Base-by-base conservation (phyloP, 1,140 invertebrate genomes). In the Argopecten irradians region DNA sequence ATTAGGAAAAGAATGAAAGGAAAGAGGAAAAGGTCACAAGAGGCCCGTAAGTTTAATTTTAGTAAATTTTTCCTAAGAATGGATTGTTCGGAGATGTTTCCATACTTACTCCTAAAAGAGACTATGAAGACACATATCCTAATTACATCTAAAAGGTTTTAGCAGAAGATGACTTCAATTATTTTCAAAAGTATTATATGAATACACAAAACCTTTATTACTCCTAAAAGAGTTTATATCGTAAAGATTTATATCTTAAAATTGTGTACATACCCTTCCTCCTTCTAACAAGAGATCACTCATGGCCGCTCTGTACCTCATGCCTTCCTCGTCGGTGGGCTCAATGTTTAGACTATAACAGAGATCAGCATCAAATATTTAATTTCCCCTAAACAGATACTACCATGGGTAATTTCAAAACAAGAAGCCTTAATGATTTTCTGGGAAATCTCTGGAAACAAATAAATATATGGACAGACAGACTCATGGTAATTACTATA, bases 301-400 rank as follows among this genome's bases (percentile, higher is more conserved):
- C 92, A 94, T 93, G 46, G 93, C 94, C 55, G 93, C 91, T 84
- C 92, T 90, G 89, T 94, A 95, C 34, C 88, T 91, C 94, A 95
- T 94, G 0, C 94, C 94, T 32, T 95, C 95, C 35, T 95, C 95
- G 84, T 95, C 94, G 13, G 89, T 90, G 88, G 92, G 93, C 85
- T 95, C 95, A 22, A 94, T 94, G n/a, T 90, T 95, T 85, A 95
- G 87, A 32, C 94, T 95, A 89, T 0, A 91, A 90, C 8, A 87
- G 3, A 8, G 9, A 22, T 33, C 32, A 13, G 16, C 14, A 34
- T 36, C 2, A 85, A 19, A 85, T 36, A 36, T 16, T 36, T 3
- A 34, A 36, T 85, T 85, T 36, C 8, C 22, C 36, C 9, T 3
- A 9, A 85, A 34, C 36, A 16, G 22, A 34, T 85, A 34, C 9